Evolutionary conservation across 2,113 vertebrate species (phyloP).

Genomic region (Stercorarius parasiticus): DNA sequence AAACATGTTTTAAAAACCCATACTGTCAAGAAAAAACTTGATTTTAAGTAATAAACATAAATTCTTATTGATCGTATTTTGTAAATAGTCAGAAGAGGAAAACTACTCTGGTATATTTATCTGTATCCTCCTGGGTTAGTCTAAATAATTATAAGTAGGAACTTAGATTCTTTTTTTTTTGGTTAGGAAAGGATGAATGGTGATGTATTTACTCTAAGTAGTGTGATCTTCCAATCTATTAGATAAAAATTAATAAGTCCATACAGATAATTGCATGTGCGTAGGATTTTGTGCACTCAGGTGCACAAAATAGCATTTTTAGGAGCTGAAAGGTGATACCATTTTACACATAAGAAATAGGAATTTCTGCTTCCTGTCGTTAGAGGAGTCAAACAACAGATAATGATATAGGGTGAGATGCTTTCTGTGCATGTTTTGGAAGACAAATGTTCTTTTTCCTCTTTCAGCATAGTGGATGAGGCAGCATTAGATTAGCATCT

Average conservation of each 20-base stretch:
- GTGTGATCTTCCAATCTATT: not conserved
- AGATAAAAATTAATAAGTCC: not conserved
- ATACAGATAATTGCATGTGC: not conserved
- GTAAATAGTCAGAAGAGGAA: not conserved
- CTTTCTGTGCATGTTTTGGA: not conserved
- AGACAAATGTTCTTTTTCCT: not conserved
- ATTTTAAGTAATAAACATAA: not conserved
- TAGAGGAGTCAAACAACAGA: not conserved
- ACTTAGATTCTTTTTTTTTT: not conserved
- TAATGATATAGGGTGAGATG: not conserved
- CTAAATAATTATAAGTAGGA: not conserved
- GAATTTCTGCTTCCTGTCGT: not conserved
- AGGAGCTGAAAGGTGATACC: not conserved
- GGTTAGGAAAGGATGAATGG: not conserved
- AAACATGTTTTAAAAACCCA: not conserved
- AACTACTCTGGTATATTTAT: not conserved
- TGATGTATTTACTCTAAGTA: not conserved
- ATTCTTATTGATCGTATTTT: not conserved
- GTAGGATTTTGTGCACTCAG: accelerated
- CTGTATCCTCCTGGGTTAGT: not conserved
- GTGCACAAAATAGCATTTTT: not conserved
- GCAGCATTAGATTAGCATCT: not conserved
- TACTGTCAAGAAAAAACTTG: not conserved
- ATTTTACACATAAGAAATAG: not conserved
- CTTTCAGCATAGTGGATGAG: not conserved